Evolutionary conservation across 2,797 vertebrate genomes (phyloP).

Genomic region (Sphaeramia orbicularis): DNA sequence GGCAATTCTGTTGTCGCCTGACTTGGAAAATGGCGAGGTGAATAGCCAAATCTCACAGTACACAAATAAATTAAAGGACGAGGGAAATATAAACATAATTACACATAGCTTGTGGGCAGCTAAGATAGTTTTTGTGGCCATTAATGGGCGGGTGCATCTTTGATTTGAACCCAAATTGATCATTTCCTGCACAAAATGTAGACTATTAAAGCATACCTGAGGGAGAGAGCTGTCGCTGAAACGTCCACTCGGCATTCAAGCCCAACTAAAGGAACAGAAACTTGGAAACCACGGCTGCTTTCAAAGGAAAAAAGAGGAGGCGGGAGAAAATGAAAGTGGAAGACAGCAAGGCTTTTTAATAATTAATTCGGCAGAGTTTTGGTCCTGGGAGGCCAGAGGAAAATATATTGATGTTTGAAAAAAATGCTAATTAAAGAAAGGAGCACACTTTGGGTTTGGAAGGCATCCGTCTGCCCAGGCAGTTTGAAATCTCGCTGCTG

Average conservation of each 20-base stretch:
- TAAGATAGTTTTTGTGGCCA: conserved; percentile 31
- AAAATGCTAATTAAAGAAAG: conserved; percentile 84
- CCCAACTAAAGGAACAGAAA: conserved; percentile 46
- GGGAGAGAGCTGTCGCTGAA: conserved; percentile 32
- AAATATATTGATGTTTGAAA: conserved; percentile 84
- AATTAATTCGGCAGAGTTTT: conserved; percentile 77
- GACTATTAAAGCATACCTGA: conserved; percentile 60
- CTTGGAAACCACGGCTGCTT: conserved; percentile 61
- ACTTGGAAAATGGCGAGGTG: conserved; percentile 7
- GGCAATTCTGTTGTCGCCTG: conserved; percentile 31
- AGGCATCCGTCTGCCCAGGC: conserved; percentile 82
- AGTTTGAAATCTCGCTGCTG: conserved; percentile 85
- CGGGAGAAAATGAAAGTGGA: conserved; percentile 63
- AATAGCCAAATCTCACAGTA: conserved; percentile 31
- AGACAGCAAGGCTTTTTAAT: conserved; percentile 75
- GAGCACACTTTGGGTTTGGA: conserved; percentile 74
- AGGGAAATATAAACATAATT: conserved; percentile 51
- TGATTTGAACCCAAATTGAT: conserved; percentile 59
- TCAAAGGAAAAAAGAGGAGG: conserved; percentile 58
- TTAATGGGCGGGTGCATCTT: conserved; percentile 29
- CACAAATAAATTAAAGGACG: conserved; percentile 34
- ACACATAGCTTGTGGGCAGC: conserved; percentile 41
- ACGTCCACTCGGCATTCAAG: conserved; percentile 48
- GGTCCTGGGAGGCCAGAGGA: conserved; percentile 76
- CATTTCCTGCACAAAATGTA: conserved; percentile 58